Evolutionary conservation across 2,797 vertebrate genomes (phyloP).

Genomic region (Malurus splendens): DNA sequence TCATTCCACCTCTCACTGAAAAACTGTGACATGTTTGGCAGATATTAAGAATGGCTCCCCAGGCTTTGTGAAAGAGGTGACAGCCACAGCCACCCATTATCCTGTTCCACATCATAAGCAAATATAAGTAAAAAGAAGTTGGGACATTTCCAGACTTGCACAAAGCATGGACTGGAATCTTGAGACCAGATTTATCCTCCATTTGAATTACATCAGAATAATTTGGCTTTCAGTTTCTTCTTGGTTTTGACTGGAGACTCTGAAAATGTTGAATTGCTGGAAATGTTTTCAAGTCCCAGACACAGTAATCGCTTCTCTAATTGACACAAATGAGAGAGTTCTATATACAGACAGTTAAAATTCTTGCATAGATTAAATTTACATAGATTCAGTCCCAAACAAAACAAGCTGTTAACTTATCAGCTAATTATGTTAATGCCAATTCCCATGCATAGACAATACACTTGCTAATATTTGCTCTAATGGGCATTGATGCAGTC

Average conservation of each 20-base stretch:
- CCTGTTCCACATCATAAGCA: background rate
- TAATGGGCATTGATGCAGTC: background rate
- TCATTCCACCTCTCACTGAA: background rate
- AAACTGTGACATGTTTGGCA: background rate
- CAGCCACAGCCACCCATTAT: background rate
- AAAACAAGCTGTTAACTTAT: background rate
- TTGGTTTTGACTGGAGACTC: slow-evolving; percentile 13
- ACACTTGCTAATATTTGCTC: background rate
- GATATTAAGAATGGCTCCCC: background rate
- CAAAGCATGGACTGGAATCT: slow-evolving; percentile 11
- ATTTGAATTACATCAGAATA: slow-evolving; percentile 28
- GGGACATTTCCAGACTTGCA: background rate
- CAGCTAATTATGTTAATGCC: background rate
- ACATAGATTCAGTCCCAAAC: background rate
- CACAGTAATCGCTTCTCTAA: background rate
- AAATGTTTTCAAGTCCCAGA: slow-evolving; percentile 22
- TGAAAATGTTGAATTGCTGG: slow-evolving; percentile 24
- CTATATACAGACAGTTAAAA: background rate
- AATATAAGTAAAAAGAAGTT: background rate
- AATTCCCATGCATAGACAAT: background rate
- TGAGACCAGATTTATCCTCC: slow-evolving; percentile 19
- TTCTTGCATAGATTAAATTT: background rate
- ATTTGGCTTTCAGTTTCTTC: slow-evolving; percentile 30
- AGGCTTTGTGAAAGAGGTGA: background rate
- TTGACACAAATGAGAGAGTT: background rate